A percentile compares a stretch with the other conserved stretches of the same genome.
These are phyloP conservation scores for Melanaphis sacchari DNA, from an alignment of 1,140 invertebrate species.

Conservation along the genomic window DNA sequence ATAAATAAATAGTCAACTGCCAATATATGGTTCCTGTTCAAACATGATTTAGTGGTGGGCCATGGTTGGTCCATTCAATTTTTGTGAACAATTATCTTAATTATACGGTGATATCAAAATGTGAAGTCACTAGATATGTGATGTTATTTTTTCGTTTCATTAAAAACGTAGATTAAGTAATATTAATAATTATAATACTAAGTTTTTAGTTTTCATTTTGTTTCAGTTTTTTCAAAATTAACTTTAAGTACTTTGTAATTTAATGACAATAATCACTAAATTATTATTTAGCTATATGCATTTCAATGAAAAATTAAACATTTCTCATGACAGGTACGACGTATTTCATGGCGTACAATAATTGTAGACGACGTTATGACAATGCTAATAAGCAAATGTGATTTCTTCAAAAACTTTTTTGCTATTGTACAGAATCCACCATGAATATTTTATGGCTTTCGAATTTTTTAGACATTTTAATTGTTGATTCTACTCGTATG, in stretches of 20 bases:
- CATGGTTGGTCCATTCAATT: not conserved
- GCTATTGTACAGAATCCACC: not conserved
- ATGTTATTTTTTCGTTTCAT: not conserved
- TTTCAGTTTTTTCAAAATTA: not conserved
- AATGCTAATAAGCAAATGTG: not conserved
- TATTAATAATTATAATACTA: no score
- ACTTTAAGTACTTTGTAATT: not conserved
- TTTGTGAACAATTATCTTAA: not conserved
- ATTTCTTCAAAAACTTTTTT: not conserved
- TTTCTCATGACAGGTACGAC: not conserved
- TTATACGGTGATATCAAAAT: not conserved
- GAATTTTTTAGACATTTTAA: not conserved
- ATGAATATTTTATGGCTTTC: not conserved
- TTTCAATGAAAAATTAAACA: no score
- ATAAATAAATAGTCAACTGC: not conserved
- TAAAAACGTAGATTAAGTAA: not conserved
- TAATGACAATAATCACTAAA: not conserved
- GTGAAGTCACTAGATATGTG: no score
- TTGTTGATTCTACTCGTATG: not conserved
- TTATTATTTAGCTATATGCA: not conserved
- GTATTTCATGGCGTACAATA: not conserved
- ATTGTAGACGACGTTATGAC: not conserved
- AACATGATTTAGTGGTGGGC: not conserved
- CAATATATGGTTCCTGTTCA: not conserved
- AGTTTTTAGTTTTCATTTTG: not conserved